phyloP scores from a whole-genome alignment of 1,140 invertebrate genomes.

The Drosophila micromelanica region DNA sequence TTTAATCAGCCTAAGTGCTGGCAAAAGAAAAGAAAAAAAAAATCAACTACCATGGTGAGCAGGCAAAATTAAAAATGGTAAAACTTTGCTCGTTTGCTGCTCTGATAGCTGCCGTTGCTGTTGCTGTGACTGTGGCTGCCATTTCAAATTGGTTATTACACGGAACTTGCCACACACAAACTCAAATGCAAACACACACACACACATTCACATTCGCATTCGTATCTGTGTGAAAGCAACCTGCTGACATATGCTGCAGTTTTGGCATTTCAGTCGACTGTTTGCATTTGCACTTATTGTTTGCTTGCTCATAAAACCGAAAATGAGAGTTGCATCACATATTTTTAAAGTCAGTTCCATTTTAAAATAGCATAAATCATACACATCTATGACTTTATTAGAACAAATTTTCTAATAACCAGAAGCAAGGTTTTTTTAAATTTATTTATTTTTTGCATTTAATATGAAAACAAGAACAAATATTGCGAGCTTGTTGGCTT shows the following conservation, averaged over 20 bases:
- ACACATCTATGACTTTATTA: not conserved
- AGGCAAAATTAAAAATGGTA: constrained; percentile 69
- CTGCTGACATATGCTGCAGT: constrained; percentile 18
- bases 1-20: constrained; percentile 80
- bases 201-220: not conserved
- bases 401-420: not conserved
- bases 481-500: constrained; percentile 2
- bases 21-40: constrained; percentile 27
- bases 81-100: constrained; percentile 66
- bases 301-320: constrained; percentile 28
- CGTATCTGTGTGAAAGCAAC: not conserved
- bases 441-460: not conserved
- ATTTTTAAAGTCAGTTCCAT: constrained; percentile 27
- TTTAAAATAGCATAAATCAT: not conserved
- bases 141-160: constrained; percentile 78
- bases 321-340: constrained; percentile 44
- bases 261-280: constrained; percentile 11
- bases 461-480: not conserved
- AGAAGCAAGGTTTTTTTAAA: not conserved
- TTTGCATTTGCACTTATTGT: constrained; percentile 48
- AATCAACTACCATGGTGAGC: constrained; percentile 14
- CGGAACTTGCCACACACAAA: constrained; percentile 32
- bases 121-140: constrained; percentile 43
- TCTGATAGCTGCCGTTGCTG: constrained; percentile 28
- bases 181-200: constrained; percentile 23